Conservation (phyloP, 2,888 invertebrate species). For the Apamea crenata region DNA sequence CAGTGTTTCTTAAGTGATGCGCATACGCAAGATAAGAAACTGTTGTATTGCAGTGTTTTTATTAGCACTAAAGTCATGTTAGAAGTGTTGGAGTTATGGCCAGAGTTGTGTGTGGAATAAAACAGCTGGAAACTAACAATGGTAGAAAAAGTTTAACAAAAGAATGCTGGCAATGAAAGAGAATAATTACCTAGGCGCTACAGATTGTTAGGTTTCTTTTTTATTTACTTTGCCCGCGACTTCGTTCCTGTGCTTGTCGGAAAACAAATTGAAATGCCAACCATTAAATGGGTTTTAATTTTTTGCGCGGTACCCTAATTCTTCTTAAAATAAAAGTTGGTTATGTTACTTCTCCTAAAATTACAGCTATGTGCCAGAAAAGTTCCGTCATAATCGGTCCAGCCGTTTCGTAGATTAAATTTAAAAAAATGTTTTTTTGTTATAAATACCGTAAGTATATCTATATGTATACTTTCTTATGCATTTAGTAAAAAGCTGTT, state of each 20-base stretch:
- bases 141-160: slow-evolving; percentile 45
- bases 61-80: slow-evolving; percentile 14
- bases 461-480: too few species aligned
- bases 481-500: too few species aligned
- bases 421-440: too few species aligned
- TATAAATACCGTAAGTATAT: too few species aligned
- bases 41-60: slow-evolving; percentile 27
- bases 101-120: slow-evolving; percentile 16
- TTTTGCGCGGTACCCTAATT: neutral
- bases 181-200: slow-evolving; percentile 4
- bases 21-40: slow-evolving; percentile 43
- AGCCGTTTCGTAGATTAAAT: too few species aligned
- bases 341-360: too few species aligned
- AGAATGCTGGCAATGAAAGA: slow-evolving; percentile 25
- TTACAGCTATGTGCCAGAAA: too few species aligned
- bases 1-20: slow-evolving; percentile 41
- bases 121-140: slow-evolving; percentile 42
- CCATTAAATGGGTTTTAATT: neutral
- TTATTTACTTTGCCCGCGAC: neutral
- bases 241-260: too few species aligned
- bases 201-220: neutral
- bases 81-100: slow-evolving; percentile 4
- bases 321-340: too few species aligned
- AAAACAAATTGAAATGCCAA: neutral
- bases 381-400: too few species aligned